Base-by-base conservation (phyloP, 2,888 invertebrate species). In the Gasteruption jaculator region DNA sequence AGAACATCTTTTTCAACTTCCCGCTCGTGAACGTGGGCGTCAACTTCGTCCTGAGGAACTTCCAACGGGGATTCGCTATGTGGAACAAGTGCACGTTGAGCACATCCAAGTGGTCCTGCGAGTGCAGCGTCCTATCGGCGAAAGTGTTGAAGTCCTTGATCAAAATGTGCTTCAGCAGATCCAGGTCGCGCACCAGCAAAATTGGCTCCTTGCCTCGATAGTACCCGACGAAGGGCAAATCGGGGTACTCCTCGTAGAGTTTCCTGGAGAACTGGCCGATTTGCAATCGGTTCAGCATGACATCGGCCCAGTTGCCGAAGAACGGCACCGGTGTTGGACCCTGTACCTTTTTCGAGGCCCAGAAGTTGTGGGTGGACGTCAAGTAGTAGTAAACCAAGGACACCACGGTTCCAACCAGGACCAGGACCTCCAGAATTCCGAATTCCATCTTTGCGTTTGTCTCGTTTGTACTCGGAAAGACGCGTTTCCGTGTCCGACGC, bases 1-100 rank as follows among this genome's bases (percentile, higher is more conserved):
- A 69, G 46, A 73, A 75, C 48, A 76, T 71, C 1, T 71, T 57
- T 50, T 76, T 78, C 32, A 72, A 74, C 45, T 75, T 73, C 30
- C 69, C 71, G 11, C 63, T 58, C 2, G 76, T 75, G 21, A n/a
- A n/a, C n/a, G n/a, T n/a, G n/a, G n/a, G n/a, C n/a, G n/a, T n/a
- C n/a, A n/a, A n/a, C n/a, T n/a, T n/a, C n/a, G n/a, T n/a, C n/a
- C n/a, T n/a, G n/a, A n/a, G n/a, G n/a, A n/a, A n/a, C n/a, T n/a
- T n/a, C n/a, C n/a, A n/a, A n/a, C n/a, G n/a, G n/a, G n/a, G n/a
- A n/a, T n/a, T n/a, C n/a, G n/a, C n/a, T n/a, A n/a, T n/a, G n/a
- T n/a, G n/a, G n/a, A n/a, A n/a, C n/a, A n/a, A n/a, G n/a, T n/a
- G n/a, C n/a, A n/a, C n/a, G n/a, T n/a, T n/a, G n/a, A n/a, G n/a